phyloP scores from a whole-genome alignment of 2,113 vertebrate species.

The Corythoichthys haematopterus region DNA sequence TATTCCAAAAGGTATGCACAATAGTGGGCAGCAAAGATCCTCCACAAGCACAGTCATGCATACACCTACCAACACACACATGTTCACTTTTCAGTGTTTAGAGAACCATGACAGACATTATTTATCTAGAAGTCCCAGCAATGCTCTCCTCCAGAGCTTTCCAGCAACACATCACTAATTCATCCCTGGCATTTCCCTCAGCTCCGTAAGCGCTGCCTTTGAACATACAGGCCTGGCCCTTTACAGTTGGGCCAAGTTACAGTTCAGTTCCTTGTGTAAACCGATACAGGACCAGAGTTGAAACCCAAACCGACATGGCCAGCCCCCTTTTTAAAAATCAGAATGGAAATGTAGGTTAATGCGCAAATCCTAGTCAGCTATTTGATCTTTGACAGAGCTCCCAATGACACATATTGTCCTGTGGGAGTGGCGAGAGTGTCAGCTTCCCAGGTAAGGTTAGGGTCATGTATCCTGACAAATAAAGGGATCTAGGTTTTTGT shows the following conservation, averaged over 20 bases:
- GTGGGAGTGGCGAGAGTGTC: conserved; percentile 30
- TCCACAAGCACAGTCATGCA: conserved; percentile 11
- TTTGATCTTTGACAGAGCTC: conserved; percentile 38
- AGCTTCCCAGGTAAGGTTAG: conserved; percentile 45
- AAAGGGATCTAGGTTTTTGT: conserved; percentile 48
- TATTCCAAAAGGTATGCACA: conserved; percentile 36
- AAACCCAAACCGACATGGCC: conserved; percentile 33
- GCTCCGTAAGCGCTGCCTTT: conserved; percentile 44
- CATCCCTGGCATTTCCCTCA: conserved; percentile 39
- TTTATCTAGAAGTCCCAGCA: conserved; percentile 33
- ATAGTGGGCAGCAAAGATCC: conserved; percentile 19
- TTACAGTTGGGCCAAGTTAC: conserved; percentile 40
- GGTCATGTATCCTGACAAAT: conserved; percentile 48
- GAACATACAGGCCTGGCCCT: conserved; percentile 42
- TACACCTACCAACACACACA: conserved; percentile 4
- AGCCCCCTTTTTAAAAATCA: conserved; percentile 26
- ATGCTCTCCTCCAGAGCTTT: conserved; percentile 28
- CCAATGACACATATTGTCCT: not conserved
- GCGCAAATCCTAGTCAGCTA: conserved; percentile 26
- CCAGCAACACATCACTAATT: conserved; percentile 51
- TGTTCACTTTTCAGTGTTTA: conserved; percentile 24
- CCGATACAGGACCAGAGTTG: conserved; percentile 29
- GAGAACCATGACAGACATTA: conserved; percentile 26
- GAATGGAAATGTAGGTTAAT: conserved; percentile 53
- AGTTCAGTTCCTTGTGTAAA: conserved; percentile 36